phyloP scores from a whole-genome alignment of 2,113 vertebrate genomes.

The Eidolon helvum region DNA sequence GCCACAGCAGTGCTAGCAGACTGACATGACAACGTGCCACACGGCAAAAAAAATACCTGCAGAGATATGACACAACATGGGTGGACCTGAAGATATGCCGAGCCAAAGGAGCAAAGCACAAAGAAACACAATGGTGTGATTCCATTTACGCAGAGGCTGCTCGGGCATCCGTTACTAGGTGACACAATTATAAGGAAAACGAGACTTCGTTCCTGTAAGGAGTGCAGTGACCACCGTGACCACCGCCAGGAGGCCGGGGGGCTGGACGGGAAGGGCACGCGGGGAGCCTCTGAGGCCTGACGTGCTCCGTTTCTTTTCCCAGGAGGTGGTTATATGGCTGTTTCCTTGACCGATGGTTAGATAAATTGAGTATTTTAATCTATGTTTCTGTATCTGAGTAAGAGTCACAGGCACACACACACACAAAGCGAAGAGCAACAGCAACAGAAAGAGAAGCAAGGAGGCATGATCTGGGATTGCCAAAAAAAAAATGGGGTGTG shows the following conservation, averaged over 20 bases:
- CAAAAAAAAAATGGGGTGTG: background rate
- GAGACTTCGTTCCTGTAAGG: background rate
- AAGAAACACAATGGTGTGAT: background rate
- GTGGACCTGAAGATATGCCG: background rate
- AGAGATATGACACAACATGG: background rate
- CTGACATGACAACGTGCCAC: background rate
- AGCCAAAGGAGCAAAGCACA: background rate
- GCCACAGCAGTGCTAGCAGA: background rate
- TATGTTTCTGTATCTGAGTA: background rate
- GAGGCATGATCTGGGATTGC: background rate
- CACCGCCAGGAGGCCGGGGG: background rate
- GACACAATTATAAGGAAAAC: background rate
- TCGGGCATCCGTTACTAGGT: background rate
- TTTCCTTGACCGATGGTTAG: background rate
- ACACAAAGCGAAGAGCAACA: background rate
- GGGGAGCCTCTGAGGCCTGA: background rate
- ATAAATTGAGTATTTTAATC: background rate
- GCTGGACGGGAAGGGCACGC: background rate
- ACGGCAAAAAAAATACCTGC: background rate
- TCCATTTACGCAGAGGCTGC: background rate
- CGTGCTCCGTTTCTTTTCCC: background rate
- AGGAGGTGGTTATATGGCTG: no score
- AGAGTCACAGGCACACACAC: background rate
- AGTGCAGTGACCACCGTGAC: background rate
- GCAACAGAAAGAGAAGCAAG: background rate